Evolutionary conservation across 2,797 vertebrate genomes (phyloP).

Genomic region (Macroramphosus scolopax): DNA sequence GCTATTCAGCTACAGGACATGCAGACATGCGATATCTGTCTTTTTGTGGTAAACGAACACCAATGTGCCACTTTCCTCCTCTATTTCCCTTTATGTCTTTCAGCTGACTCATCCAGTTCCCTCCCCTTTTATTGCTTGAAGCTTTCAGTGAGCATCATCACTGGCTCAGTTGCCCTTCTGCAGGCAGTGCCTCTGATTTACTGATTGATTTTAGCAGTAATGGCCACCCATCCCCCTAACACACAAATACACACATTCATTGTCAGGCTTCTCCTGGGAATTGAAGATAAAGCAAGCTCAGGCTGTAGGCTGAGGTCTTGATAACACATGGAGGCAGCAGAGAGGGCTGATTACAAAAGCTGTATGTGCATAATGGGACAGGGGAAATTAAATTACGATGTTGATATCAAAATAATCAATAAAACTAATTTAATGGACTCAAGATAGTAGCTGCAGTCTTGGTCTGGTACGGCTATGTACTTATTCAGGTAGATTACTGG

Average conservation of each 20-base stretch:
- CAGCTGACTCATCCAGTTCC: conserved; percentile 47
- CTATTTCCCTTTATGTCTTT: conserved; percentile 39
- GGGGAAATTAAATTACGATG: no score
- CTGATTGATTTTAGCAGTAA: conserved; percentile 67
- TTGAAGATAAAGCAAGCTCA: conserved; percentile 52
- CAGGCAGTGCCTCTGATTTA: conserved; percentile 58
- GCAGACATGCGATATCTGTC: conserved; percentile 14
- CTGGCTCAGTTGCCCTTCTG: conserved; percentile 43
- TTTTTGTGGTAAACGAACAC: conserved; percentile 31
- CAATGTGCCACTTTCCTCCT: no score
- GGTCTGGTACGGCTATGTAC: no score
- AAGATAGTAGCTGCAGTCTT: no score
- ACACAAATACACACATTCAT: conserved; percentile 25
- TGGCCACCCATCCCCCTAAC: conserved; percentile 34
- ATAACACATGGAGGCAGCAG: conserved; percentile 36
- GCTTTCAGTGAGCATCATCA: conserved; percentile 39
- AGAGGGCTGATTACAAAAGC: no score
- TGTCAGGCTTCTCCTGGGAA: conserved; percentile 40
- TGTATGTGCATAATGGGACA: no score
- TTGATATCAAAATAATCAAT: no score
- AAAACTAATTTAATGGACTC: no score
- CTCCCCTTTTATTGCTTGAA: conserved; percentile 42
- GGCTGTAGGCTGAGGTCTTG: conserved; percentile 22
- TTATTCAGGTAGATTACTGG: no score
- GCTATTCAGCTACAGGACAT: conserved; percentile 9